Evolutionary conservation across 2,113 vertebrate species (phyloP), one percentile per base, ranked within the genome.

Genomic region (Pavo muticus): DNA sequence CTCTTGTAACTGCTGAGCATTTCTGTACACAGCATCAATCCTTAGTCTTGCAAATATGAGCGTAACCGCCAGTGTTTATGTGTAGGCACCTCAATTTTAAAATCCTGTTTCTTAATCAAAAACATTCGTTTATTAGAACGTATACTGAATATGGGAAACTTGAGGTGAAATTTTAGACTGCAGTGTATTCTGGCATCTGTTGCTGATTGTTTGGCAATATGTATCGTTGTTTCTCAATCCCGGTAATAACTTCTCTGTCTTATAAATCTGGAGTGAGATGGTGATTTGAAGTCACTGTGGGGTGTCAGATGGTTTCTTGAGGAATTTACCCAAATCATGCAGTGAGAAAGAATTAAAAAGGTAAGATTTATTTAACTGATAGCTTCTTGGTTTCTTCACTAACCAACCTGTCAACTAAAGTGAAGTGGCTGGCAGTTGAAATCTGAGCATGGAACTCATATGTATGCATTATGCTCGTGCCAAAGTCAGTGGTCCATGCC

Each of bases 141-240:
- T 71, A 20, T 0, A 12, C 4, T 1, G 35, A 65, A 7, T n/a
- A 1, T 20, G n/a, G 1, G 9, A 35, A 5, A 11, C n/a, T 32
- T 60, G 35, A 64, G 82, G 44, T 45, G 45, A 61, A 35, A 3
- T 61, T 35, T 79, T 32, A 52, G 40, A 17, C 16, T 21, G 6
- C 1, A 3, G 2, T 56, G 2, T 47, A 2, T 68, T 92, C 54
- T 82, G 61, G 17, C 35, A 91, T 84, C 17, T 14, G 32, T 16
- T 82, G 25, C 74, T 68, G 52, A 39, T 56, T 44, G 27, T 67
- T 54, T 39, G 65, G 29, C 50, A 1, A 8, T 35, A 29, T 42
- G 20, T 21, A 35, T 74, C 6, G 2, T 2, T 37, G 37, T 21
- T 40, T 67, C 52, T 18, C 39, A 70, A 50, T 19, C 39, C 30